Percentiles rank a stretch among this genome's conserved stretches.
phyloP scores from a whole-genome alignment of 2,888 invertebrate species.

The Chymomyza caudatula region DNA sequence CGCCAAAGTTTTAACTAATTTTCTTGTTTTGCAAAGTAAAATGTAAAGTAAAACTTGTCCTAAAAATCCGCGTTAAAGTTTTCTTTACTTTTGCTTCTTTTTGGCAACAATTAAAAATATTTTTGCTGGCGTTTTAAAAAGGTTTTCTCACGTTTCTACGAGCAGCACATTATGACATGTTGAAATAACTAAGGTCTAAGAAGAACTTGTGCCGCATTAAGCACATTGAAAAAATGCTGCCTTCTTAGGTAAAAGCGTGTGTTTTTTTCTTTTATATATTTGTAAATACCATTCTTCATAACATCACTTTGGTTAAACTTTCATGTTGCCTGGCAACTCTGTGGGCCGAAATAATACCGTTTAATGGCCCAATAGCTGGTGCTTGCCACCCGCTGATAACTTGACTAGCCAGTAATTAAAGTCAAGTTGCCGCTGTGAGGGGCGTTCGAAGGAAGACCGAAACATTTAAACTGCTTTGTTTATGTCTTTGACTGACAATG shows the following conservation, averaged over 20 bases:
- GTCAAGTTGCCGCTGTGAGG: constrained; percentile 27
- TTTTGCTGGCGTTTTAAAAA: constrained; percentile 24
- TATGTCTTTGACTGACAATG: constrained; percentile 23
- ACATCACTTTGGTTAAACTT: constrained; percentile 29
- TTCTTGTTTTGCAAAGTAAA: constrained; percentile 47
- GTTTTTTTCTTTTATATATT: neutral
- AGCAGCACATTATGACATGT: neutral
- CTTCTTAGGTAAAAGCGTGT: neutral
- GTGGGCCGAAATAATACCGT: constrained; percentile 56
- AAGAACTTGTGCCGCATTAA: no score
- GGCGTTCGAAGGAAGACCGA: constrained; percentile 59
- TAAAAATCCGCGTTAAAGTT: constrained; percentile 51
- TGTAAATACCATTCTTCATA: neutral
- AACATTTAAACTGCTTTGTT: constrained; percentile 53
- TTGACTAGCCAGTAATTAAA: constrained; percentile 58
- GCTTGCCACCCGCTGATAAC: constrained; percentile 23
- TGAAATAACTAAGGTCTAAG: neutral
- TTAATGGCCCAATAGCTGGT: constrained; percentile 45
- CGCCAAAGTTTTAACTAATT: constrained; percentile 59
- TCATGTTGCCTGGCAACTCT: constrained; percentile 39
- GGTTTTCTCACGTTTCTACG: neutral
- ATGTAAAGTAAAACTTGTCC: constrained; percentile 38
- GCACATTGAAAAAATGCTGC: no score
- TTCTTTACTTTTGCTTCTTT: constrained; percentile 39
- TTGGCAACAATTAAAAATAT: constrained; percentile 54